A percentile compares a stretch with the other conserved stretches of the same genome.
phyloP scores from a whole-genome alignment of 30 jellyfish, hydroid and myxozoan genomes.

The Aurelia sp. region DNA sequence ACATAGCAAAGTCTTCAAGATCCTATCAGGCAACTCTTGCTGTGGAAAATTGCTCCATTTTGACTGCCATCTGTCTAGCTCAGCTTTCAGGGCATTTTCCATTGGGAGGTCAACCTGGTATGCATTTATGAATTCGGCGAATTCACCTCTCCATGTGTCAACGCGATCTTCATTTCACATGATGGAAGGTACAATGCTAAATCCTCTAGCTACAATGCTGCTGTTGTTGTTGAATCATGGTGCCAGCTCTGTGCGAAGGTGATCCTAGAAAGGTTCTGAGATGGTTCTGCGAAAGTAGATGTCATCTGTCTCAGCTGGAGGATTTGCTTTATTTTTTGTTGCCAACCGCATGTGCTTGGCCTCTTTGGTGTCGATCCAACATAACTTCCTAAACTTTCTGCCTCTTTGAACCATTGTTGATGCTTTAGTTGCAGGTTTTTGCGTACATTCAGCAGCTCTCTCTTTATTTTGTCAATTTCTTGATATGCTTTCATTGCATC shows the following conservation, averaged over 20 bases:
- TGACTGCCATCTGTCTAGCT: neutral
- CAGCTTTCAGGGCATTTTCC: neutral
- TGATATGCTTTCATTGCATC: neutral
- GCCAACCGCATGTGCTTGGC: neutral
- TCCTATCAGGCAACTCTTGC: neutral
- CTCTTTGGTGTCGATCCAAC: neutral
- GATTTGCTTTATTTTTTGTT: neutral
- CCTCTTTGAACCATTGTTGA: neutral
- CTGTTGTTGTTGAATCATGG: neutral
- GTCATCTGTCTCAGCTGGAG: neutral
- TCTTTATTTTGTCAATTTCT: neutral
- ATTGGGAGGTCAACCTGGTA: neutral
- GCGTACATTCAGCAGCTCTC: neutral
- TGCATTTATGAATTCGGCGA: neutral
- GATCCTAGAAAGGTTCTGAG: neutral
- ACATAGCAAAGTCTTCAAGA: neutral
- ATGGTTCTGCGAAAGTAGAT: neutral
- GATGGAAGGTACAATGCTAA: neutral
- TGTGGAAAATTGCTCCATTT: neutral
- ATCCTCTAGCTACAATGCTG: neutral
- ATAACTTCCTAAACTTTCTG: neutral
- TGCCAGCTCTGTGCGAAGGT: neutral
- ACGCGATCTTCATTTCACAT: neutral
- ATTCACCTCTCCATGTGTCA: neutral
- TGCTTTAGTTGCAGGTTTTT: neutral